These are phyloP conservation scores for Coptodon rendalli DNA, from an alignment of 2,113 vertebrate species.

Conservation along the genomic window DNA sequence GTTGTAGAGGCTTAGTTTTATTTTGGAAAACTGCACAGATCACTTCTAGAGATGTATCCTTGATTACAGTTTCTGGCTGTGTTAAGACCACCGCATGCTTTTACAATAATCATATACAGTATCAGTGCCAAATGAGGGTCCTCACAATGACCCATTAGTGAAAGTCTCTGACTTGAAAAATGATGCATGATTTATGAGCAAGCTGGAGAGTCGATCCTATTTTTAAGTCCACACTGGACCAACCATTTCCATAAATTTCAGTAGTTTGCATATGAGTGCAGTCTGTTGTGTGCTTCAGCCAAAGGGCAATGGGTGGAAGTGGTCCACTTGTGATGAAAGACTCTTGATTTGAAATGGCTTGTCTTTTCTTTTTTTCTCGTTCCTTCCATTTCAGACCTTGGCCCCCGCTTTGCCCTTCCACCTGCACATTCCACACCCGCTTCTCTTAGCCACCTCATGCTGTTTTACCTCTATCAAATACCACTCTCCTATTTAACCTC, in stretches of 20 bases:
- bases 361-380: neutral
- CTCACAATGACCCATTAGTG: conserved; percentile 45
- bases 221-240: conserved; percentile 41
- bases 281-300: conserved; percentile 27
- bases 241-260: conserved; percentile 48
- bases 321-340: conserved; percentile 35
- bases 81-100: neutral
- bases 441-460: conserved; percentile 7
- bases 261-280: conserved; percentile 35
- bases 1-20: neutral
- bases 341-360: conserved; percentile 30
- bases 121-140: neutral
- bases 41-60: neutral
- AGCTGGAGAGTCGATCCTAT: conserved; percentile 23
- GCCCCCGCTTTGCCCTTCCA: conserved; percentile 18
- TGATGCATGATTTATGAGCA: conserved; percentile 49
- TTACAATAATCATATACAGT: conserved; percentile 11
- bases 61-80: neutral
- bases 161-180: conserved; percentile 32
- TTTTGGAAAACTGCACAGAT: neutral
- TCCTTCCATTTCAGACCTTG: conserved; percentile 5
- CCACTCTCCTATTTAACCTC: conserved; percentile 43
- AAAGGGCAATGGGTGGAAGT: conserved; percentile 27
- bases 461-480: conserved; percentile 35
- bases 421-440: conserved; percentile 11